Base-by-base conservation (phyloP, 1,140 invertebrate species). In the Drosophila kanapiae region DNA sequence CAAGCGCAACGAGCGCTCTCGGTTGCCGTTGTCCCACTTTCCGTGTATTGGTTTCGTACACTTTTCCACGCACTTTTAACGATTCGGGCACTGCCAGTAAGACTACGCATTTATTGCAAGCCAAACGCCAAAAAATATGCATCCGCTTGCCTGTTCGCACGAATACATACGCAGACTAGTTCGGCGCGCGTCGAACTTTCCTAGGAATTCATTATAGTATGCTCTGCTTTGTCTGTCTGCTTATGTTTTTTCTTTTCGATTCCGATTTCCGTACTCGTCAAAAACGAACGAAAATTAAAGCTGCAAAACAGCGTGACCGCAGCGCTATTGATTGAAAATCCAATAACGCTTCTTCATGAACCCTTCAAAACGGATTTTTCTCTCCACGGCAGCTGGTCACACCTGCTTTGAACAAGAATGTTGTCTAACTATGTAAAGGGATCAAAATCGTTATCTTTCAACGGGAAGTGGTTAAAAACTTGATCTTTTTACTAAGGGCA, bases 11-110 rank as follows among this genome's bases (percentile, higher is more conserved):
- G 75, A 67, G 53, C 62, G 54, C 75, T 67, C 83, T 87, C 83
- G 76, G 80, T 80, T 78, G 83, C 82, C 84, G 78, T 90, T 88
- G 84, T 90, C 84, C 84, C 84, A 88, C 84, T 88, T 88, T 88
- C 84, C 68, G 84, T 88, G 84, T 88, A 88, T 88, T 88, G 84
- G 84, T 88, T 88, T 90, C 85, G 85, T 90, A 88, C 84, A 88
- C 80, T 88, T 87, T 87, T 88, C 78, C 84, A 88, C 84, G 85
- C 84, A 88, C 84, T 84, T 88, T 90, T 88, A 87, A 86, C 84
- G 80, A 88, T 87, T 87, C 61, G 74, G 67, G 47, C 61, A 62
- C 64, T 68, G 79, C 78, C 47, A 78, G 49, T 37, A 40, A 69
- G 72, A 85, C 78, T 76, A 74, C 63, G 74, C 74, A 74, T 78